Base-by-base conservation (phyloP, 2,113 vertebrate species). In the Regulus satrapa region DNA sequence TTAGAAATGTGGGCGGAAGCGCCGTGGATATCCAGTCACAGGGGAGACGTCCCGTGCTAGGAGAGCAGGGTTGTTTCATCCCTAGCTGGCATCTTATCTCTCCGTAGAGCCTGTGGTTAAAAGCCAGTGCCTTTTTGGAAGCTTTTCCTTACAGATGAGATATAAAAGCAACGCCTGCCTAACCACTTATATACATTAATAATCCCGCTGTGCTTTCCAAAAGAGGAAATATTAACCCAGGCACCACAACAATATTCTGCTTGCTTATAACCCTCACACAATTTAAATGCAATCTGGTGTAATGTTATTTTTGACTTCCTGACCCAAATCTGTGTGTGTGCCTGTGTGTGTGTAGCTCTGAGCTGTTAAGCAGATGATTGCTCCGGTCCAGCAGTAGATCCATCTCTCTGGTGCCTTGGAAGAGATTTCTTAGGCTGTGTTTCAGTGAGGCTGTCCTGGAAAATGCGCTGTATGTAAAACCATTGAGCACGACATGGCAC, bases 271-370 rank as follows among this genome's bases (percentile, higher is more conserved):
- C 34, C 59, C 43, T n/a, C 67, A 6, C 5, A 29, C 63, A 63
- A 89, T 92, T 96, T 94, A 67, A 96, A 92, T 88, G 92, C 92
- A 93, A 58, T 76, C 80, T 92, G 87, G 52, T 76, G 17, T 54
- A 81, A 77, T 38, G 43, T 91, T 96, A 78, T 95, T 94, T 92
- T 78, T 92, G 31, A 91, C 91, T 91, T 96, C 84, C 91, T 95
- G 94, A 91, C 89, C 84, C 89, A 87, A 84, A 94, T 6, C 4
- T 20, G 14, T 49, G 32, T 45, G 25, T 38, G 20, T 24, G n/a
- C 38, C 41, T 10, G 10, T 24, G 31, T 81, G 25, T 71, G 54
- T 54, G 58, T 28, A 80, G 82, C 88, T 85, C 79, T 88, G 92
- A 93, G 89, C 94, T 94, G 58, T 87, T 94, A 96, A 92, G 85